Percentiles rank a stretch among this genome's conserved stretches.
Conservation (phyloP, 2,888 invertebrate genomes). For the Scaptomyza flava region DNA sequence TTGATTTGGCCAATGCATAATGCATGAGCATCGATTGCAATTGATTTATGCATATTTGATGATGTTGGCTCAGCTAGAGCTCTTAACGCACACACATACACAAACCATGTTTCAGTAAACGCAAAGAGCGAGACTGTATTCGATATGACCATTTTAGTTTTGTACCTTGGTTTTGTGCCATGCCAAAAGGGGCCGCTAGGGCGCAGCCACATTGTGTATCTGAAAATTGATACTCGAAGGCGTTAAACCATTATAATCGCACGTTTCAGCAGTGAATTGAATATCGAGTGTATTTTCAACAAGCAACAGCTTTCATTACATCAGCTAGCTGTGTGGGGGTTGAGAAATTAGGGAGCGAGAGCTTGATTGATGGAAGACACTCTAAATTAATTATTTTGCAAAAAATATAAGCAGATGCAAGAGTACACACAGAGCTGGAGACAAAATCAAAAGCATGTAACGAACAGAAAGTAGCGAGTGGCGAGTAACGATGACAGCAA, state of each 20-base stretch:
- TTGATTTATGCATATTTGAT: conserved; percentile 63
- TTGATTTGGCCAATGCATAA: conserved; percentile 39
- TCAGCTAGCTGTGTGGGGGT: not conserved
- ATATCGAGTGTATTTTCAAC: conserved; percentile 26
- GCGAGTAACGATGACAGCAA: not conserved
- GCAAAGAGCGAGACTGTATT: not conserved
- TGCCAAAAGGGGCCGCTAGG: conserved; percentile 81
- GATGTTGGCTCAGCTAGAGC: conserved; percentile 13
- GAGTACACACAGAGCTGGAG: not conserved
- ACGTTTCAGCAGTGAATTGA: conserved; percentile 3
- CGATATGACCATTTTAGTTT: not conserved
- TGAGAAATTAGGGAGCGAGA: not conserved
- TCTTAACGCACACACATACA: not conserved
- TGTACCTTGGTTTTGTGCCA: conserved; percentile 81
- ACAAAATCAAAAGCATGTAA: conserved; percentile 36
- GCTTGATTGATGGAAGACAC: conserved; percentile 61
- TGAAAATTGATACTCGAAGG: conserved; percentile 77
- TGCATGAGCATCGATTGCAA: conserved; percentile 45
- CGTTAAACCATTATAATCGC: conserved; percentile 57
- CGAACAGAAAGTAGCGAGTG: conserved; percentile 15
- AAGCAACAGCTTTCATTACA: conserved; percentile 22
- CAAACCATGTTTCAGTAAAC: not conserved
- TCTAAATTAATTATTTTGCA: conserved; percentile 64
- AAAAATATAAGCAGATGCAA: not conserved
- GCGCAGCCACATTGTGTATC: conserved; percentile 83